Base-by-base conservation (phyloP, 2,888 invertebrate genomes). In the Coelopa pilipes region DNA sequence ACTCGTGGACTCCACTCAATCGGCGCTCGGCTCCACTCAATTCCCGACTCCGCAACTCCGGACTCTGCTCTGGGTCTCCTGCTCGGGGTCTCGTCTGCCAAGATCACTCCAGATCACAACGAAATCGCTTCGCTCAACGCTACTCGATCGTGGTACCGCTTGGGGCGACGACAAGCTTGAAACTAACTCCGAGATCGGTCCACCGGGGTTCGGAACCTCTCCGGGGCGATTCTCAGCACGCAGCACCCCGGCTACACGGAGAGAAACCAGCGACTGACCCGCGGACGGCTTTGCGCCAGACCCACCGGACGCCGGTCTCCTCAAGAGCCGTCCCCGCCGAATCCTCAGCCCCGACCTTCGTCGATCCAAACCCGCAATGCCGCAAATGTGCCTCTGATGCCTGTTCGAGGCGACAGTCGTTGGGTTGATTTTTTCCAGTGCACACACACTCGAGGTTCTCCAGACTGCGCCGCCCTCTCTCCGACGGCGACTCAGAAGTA, bases 101-200 rank as follows among this genome's bases (percentile, higher is more conserved):
- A 53, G 24, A 34, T 45, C 13, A 12, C 34, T 34, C 34, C 34
- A 7, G 34, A 34, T 34, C 34, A 34, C 2, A 34, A 34, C 34
- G 34, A 34, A 34, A 34, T 4, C 34, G 2, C 2, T 34, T 34
- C 34, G 7, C 34, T 34, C 34, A 34, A 34, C 34, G 34, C 34
- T 34, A 34, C 34, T 34, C 34, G 34, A 7, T 7, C 34, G 34
- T 34, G 59, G 73, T 19, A 69, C 80, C 77, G 79, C 77, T 79
- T 78, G 71, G 78, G 78, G 79, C 78, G 79, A 81, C 79, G 77
- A 77, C 79, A 76, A 78, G 78, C 77, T 79, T 78, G 75, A 79
- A 82, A 84, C 84, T 84, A 82, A 83, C 77, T 78, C 78, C 76
- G 79, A 77, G 78, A 66, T 34, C 17, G 46, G 50, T 24, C 60